phyloP scores from a whole-genome alignment of 2,113 vertebrate genomes.

The Physeter macrocephalus region DNA sequence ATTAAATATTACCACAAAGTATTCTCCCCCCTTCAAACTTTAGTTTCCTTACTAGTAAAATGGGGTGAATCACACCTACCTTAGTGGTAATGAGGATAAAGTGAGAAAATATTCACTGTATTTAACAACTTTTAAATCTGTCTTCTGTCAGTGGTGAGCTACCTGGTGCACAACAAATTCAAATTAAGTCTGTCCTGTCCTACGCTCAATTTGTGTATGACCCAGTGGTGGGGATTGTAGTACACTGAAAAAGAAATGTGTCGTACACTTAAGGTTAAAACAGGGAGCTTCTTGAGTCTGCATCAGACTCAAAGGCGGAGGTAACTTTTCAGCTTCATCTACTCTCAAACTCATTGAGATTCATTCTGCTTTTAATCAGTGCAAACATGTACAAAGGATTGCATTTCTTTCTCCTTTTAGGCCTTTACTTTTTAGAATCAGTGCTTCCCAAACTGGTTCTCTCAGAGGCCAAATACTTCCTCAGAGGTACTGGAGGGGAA shows the following conservation, averaged over 20 bases:
- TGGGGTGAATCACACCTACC: background rate
- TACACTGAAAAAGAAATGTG: background rate
- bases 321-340: background rate
- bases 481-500: background rate
- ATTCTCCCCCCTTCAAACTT: background rate
- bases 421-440: background rate
- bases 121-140: background rate
- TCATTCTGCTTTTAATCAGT: background rate
- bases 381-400: background rate
- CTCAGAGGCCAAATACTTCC: background rate
- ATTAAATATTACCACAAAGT: background rate
- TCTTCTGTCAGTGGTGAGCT: background rate
- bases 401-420: background rate
- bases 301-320: background rate
- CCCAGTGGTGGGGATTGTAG: background rate
- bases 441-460: background rate
- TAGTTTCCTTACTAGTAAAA: background rate
- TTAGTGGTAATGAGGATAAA: background rate
- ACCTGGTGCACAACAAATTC: background rate
- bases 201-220: background rate
- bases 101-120: background rate
- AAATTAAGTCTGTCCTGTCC: background rate
- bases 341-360: background rate
- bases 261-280: background rate
- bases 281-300: background rate